Conservation (phyloP, 2,113 vertebrate species). For the Canis aureus region DNA sequence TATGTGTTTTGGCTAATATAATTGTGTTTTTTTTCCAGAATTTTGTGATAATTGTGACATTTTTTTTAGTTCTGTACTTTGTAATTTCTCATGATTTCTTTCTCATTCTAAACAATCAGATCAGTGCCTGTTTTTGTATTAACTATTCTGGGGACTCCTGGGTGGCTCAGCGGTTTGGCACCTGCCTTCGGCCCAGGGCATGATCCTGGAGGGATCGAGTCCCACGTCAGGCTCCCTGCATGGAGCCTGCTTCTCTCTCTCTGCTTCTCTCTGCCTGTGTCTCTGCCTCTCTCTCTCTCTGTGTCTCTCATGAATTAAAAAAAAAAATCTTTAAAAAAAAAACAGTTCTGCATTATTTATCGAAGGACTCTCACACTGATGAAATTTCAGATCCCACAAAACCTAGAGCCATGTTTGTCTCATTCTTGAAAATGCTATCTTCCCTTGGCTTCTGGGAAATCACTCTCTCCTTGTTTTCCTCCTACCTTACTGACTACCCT, state of each 20-base stretch:
- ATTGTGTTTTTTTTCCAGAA: not conserved
- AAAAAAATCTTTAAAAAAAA: no score
- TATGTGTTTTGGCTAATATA: not conserved
- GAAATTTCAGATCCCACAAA: not conserved
- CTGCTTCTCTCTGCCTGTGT: no score
- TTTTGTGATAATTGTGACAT: not conserved
- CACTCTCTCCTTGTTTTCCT: not conserved
- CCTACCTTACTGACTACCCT: not conserved
- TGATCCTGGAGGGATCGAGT: no score
- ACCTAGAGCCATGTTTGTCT: not conserved
- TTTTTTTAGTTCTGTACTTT: slow-evolving; percentile 7
- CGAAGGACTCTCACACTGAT: not conserved
- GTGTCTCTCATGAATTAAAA: no score
- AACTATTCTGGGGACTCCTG: not conserved
- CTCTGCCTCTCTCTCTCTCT: no score
- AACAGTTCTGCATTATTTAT: not conserved
- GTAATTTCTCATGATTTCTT: not conserved
- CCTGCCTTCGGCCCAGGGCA: no score
- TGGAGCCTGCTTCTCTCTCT: no score
- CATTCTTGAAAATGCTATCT: not conserved
- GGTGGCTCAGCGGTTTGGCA: no score
- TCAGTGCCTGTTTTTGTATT: not conserved
- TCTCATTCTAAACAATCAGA: slow-evolving; percentile 17
- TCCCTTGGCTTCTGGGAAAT: not conserved
- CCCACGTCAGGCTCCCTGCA: no score